A percentile compares a stretch with the other conserved stretches of the same genome.
phyloP scores from a whole-genome alignment of 2,888 invertebrate species.

The Eristalinus aeneus region DNA sequence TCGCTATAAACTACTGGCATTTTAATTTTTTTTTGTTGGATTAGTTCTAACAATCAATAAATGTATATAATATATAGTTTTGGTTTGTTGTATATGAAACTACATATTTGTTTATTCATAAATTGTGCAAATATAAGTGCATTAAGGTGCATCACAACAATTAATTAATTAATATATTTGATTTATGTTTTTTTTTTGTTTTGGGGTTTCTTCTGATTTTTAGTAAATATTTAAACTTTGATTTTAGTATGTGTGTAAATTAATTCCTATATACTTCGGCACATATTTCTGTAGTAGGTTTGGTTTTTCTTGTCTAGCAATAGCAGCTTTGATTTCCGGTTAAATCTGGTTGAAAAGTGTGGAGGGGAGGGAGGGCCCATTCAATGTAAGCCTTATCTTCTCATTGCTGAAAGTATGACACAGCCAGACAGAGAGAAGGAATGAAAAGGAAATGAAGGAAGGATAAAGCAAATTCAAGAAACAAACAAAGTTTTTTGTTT shows the following conservation, averaged over 20 bases:
- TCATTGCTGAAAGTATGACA: slow-evolving; percentile 47
- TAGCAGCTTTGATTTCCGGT: slow-evolving; percentile 28
- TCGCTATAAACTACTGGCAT: slow-evolving; percentile 28
- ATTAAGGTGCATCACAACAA: slow-evolving; percentile 70
- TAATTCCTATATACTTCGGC: slow-evolving; percentile 40
- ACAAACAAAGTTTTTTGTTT: not conserved
- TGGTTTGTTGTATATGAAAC: slow-evolving; percentile 55
- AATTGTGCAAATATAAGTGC: slow-evolving; percentile 71
- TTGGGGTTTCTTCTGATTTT: slow-evolving; percentile 3
- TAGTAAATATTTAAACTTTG: slow-evolving; percentile 25
- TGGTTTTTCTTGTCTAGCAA: slow-evolving; percentile 23
- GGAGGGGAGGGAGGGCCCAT: no score
- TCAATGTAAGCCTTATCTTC: slow-evolving; percentile 53
- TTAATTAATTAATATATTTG: slow-evolving; percentile 40
- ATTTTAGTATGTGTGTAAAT: slow-evolving; percentile 2
- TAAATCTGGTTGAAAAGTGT: no score
- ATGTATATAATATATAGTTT: slow-evolving; percentile 29
- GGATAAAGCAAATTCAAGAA: slow-evolving; percentile 6
- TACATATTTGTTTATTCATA: slow-evolving; percentile 52
- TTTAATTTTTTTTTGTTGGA: slow-evolving; percentile 13
- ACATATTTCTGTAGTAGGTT: slow-evolving; percentile 42
- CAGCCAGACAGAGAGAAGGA: not conserved
- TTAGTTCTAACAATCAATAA: slow-evolving; percentile 57
- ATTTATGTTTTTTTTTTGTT: not conserved
- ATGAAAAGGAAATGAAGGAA: not conserved